Conservation (phyloP, 2,113 vertebrate species). For the Eptatretus burgeri region DNA sequence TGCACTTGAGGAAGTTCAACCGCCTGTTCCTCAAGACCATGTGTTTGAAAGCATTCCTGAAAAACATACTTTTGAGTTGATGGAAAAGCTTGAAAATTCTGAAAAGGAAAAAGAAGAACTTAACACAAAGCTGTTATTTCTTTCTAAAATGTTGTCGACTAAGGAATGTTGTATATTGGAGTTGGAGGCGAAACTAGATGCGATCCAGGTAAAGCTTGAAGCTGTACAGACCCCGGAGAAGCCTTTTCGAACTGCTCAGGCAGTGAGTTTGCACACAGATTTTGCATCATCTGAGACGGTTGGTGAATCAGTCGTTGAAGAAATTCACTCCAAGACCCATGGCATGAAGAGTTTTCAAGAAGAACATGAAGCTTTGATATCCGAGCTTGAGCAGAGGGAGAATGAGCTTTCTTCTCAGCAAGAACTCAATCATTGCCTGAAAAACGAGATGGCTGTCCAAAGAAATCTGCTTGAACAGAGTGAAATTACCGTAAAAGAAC, state of each 20-base stretch:
- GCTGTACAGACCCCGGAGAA: constrained; percentile 19
- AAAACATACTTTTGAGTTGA: constrained; percentile 14
- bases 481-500: constrained; percentile 18
- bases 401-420: constrained; percentile 14
- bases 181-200: constrained; percentile 16
- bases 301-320: constrained; percentile 10
- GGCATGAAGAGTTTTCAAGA: constrained; percentile 11
- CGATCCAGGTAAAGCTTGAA: constrained; percentile 21
- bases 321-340: neutral
- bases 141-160: constrained; percentile 16
- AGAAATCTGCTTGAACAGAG: constrained; percentile 15
- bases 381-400: constrained; percentile 16
- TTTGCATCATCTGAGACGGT: constrained; percentile 20
- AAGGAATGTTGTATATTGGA: constrained; percentile 17
- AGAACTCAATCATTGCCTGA: constrained; percentile 20
- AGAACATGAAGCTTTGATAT: constrained; percentile 16
- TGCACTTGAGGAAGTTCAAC: constrained; percentile 12
- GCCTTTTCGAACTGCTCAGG: constrained; percentile 21
- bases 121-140: constrained; percentile 20
- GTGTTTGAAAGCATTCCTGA: constrained; percentile 11
- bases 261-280: constrained; percentile 23
- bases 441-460: constrained; percentile 16
- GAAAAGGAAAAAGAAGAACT: constrained; percentile 30
- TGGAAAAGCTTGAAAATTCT: constrained; percentile 26
- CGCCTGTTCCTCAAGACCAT: no score